phyloP scores from a whole-genome alignment of 2,797 vertebrate species.

The Alcedo atthis region DNA sequence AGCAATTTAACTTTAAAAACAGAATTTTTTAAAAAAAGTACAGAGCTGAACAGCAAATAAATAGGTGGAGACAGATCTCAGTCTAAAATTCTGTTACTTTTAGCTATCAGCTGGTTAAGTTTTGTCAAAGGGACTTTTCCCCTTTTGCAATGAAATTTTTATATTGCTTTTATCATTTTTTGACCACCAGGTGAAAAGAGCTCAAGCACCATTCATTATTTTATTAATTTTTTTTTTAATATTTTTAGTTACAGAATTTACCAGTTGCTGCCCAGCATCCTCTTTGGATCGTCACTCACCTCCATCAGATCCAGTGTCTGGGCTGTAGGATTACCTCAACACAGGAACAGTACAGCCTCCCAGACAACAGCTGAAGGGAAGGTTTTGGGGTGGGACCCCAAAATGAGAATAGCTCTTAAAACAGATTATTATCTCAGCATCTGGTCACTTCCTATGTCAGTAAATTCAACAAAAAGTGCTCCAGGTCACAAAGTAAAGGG shows the following conservation, averaged over 20 bases:
- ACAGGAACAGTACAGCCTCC: not conserved
- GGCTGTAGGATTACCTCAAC: fast-evolving
- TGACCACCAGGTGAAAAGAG: not conserved
- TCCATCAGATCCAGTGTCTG: not conserved
- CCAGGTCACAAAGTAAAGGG: not conserved
- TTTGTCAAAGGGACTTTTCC: not conserved
- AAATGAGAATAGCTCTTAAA: not conserved
- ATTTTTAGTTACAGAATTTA: not conserved
- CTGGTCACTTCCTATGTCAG: not conserved
- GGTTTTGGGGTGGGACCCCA: not conserved
- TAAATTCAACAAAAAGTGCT: not conserved
- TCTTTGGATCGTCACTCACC: not conserved
- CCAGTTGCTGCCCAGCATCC: not conserved
- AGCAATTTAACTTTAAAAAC: constrained; percentile 17
- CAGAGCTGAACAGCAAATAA: not conserved
- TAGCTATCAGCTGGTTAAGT: not conserved
- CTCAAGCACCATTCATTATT: not conserved
- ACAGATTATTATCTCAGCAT: fast-evolving
- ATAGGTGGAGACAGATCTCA: not conserved
- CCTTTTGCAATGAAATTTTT: not conserved
- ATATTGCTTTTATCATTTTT: not conserved
- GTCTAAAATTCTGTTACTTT: not conserved
- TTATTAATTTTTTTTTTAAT: too few species aligned
- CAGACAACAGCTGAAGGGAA: not conserved
- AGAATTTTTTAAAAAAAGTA: not conserved